phyloP scores from a whole-genome alignment of 2,797 vertebrate genomes.

The Coregonus suidteri region DNA sequence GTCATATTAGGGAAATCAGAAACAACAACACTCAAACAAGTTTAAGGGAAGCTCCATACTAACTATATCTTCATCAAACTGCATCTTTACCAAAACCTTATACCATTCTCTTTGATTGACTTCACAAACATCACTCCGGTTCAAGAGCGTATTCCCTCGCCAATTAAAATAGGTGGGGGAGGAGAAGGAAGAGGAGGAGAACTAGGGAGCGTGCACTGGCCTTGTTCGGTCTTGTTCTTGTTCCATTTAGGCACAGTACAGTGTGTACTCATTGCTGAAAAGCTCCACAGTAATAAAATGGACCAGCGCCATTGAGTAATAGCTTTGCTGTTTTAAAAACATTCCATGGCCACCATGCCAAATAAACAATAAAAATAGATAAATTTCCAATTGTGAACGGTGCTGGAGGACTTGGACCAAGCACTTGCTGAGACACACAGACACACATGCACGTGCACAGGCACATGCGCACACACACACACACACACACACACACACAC shows the following conservation, averaged over 20 bases:
- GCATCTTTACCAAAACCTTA: not conserved
- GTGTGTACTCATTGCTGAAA: not conserved
- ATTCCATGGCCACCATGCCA: not conserved
- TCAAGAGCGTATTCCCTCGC: not conserved
- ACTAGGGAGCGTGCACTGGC: not conserved
- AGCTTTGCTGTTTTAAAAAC: not conserved
- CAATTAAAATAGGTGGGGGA: not conserved
- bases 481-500: too few species aligned
- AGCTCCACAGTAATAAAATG: not conserved
- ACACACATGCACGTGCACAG: too few species aligned
- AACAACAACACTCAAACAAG: not conserved
- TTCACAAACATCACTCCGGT: not conserved
- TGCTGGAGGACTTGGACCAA: not conserved
- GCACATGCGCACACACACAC: too few species aligned
- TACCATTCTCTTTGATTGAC: not conserved
- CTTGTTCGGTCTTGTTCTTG: not conserved
- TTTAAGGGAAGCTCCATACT: not conserved
- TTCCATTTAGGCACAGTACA: constrained; percentile 1
- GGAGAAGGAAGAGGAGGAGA: not conserved
- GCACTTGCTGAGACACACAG: constrained; percentile 1
- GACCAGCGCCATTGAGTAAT: constrained; percentile 9
- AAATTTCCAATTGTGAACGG: not conserved
- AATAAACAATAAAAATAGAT: not conserved
- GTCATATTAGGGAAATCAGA: not conserved
- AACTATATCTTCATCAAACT: not conserved